These are phyloP conservation scores for Drosophila differens DNA, from an alignment of 2,888 invertebrate species.

Conservation along the genomic window DNA sequence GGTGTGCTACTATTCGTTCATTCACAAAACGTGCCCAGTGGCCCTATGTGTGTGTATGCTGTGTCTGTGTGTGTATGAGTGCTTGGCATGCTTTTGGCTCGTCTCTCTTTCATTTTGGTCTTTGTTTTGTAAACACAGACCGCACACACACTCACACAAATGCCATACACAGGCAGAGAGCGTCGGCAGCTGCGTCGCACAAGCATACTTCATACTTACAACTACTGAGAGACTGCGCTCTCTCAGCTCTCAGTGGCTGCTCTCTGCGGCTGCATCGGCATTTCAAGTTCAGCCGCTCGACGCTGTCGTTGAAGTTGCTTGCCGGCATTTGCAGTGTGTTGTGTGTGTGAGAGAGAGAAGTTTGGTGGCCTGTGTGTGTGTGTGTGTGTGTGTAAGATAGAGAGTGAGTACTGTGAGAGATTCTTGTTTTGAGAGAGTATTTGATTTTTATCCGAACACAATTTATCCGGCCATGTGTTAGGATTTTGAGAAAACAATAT, in stretches of 20 bases:
- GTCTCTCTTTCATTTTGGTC: constrained; percentile 59
- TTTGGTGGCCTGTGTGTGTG: constrained; percentile 2
- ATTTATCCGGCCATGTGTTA: constrained; percentile 47
- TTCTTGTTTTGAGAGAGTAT: constrained; percentile 42
- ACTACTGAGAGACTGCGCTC: constrained; percentile 51
- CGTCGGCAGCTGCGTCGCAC: constrained; percentile 68
- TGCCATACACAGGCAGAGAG: constrained; percentile 17
- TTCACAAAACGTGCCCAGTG: constrained; percentile 73
- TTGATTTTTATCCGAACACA: constrained; percentile 53
- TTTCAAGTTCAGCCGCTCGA: constrained; percentile 73
- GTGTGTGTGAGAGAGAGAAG: constrained; percentile 14
- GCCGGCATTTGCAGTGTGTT: constrained; percentile 69
- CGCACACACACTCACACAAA: constrained; percentile 39
- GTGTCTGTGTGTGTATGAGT: constrained; percentile 35
- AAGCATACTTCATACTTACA: constrained; percentile 14
- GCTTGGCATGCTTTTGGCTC: constrained; percentile 75
- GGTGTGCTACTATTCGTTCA: constrained; percentile 79
- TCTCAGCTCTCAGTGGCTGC: constrained; percentile 23
- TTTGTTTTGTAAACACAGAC: constrained; percentile 80
- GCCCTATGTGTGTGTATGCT: constrained; percentile 9
- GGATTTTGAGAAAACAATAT: constrained; percentile 33
- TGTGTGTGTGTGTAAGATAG: constrained; percentile 22
- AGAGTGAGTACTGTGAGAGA: constrained; percentile 20
- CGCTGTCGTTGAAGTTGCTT: constrained; percentile 64
- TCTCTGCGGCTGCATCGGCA: constrained; percentile 71